These are phyloP conservation scores for Sebastes taczanowskii DNA, from an alignment of 2,797 vertebrate species.

Conservation along the genomic window DNA sequence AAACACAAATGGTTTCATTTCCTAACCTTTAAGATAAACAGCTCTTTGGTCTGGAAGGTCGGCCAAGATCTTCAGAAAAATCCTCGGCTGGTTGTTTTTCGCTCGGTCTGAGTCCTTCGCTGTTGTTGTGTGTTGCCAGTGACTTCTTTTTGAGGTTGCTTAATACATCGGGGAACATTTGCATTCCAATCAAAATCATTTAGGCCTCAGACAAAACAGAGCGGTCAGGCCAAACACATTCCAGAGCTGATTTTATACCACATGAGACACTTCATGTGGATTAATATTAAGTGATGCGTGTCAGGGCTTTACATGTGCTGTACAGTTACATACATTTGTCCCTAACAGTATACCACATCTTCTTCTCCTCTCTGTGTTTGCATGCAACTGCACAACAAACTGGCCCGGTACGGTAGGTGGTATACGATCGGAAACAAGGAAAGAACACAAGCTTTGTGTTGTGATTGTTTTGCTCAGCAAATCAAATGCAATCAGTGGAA, in stretches of 20 bases:
- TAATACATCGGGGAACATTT: constrained; percentile 49
- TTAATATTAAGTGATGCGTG: constrained; percentile 9
- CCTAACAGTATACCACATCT: background rate
- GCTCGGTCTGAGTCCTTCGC: background rate
- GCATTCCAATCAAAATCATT: constrained; percentile 51
- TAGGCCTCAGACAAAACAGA: constrained; percentile 46
- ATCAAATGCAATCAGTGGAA: constrained; percentile 11
- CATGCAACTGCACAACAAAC: background rate
- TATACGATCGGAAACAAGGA: background rate
- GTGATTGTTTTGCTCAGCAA: background rate
- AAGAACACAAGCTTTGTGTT: constrained; percentile 3
- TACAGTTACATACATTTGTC: background rate
- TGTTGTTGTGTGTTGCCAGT: constrained; percentile 34
- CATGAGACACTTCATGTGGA: constrained; percentile 25
- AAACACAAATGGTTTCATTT: constrained; percentile 74
- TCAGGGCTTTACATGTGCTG: background rate
- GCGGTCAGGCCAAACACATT: constrained; percentile 21
- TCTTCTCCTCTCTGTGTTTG: background rate
- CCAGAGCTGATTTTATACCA: constrained; percentile 31
- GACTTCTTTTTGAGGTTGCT: constrained; percentile 51
- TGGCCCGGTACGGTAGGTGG: background rate
- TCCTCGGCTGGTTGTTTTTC: constrained; percentile 11
- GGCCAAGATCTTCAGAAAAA: constrained; percentile 49
- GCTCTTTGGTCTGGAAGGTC: constrained; percentile 58
- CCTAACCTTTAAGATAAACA: constrained; percentile 73